phyloP scores from a whole-genome alignment of 2,113 vertebrate species.

The Cottus gobio region DNA sequence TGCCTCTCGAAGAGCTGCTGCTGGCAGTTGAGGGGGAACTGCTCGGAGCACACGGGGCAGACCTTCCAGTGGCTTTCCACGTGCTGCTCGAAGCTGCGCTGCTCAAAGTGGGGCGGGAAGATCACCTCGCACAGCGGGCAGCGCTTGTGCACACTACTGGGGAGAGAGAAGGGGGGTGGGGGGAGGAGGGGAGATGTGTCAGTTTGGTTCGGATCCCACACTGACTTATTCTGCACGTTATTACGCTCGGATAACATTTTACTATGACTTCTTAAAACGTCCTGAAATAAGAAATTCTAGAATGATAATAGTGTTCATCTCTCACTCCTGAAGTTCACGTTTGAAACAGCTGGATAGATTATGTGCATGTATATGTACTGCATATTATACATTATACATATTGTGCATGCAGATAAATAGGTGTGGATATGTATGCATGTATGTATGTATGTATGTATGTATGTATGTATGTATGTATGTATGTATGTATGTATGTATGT shows the following conservation, averaged over 20 bases:
- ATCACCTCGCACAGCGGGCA: conserved; percentile 95
- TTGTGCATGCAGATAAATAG: not conserved
- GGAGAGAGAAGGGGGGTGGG: not conserved
- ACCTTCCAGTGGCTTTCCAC: conserved; percentile 99
- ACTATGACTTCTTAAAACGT: not conserved
- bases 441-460: not conserved
- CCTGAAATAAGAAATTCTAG: not conserved
- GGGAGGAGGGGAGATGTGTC: not conserved
- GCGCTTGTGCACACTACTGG: conserved; percentile 91
- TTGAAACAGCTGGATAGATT: not conserved
- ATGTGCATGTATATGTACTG: too few relatives aligned
- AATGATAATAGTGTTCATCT: not conserved
- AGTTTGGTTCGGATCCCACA: not conserved
- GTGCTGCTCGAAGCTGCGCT: conserved; percentile 96
- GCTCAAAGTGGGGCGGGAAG: conserved; percentile 97
- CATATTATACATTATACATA: too few relatives aligned
- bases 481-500: too few relatives aligned
- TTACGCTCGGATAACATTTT: not conserved
- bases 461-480: not conserved
- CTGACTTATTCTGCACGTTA: not conserved
- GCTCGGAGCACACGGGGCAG: conserved; percentile 96
- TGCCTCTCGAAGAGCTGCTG: conserved; percentile 95
- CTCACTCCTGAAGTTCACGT: not conserved
- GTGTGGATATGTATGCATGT: not conserved
- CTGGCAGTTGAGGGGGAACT: conserved; percentile 95